A percentile compares a stretch with the other conserved stretches of the same genome.
phyloP scores from a whole-genome alignment of 2,797 vertebrate species.

The Acrossocheilus fasciatus region DNA sequence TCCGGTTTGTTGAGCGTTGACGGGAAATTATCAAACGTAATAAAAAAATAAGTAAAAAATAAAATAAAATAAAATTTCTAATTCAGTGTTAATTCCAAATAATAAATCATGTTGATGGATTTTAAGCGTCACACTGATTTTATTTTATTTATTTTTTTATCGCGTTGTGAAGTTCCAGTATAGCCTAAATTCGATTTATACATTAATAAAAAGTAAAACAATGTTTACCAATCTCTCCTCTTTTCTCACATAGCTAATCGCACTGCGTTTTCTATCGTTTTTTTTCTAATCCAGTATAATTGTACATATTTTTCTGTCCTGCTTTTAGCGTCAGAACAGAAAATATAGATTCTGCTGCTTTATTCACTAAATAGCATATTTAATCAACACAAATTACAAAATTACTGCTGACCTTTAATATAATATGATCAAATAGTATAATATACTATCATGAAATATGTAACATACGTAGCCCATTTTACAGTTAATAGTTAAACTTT shows the following conservation, averaged over 20 bases:
- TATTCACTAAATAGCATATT: too few relatives aligned
- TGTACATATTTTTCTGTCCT: neutral
- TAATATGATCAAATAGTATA: neutral
- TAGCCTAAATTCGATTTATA: neutral
- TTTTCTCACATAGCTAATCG: neutral
- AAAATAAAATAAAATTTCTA: too few relatives aligned
- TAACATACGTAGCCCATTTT: too few relatives aligned
- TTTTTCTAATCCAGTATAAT: neutral
- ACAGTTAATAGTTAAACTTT: neutral
- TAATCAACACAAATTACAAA: neutral
- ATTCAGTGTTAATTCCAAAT: neutral
- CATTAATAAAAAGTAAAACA: neutral
- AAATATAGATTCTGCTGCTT: neutral
- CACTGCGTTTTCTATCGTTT: neutral
- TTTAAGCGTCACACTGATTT: neutral
- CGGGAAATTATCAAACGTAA: neutral
- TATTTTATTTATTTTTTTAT: neutral
- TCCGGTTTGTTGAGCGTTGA: neutral
- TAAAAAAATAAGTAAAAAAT: neutral
- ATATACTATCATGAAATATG: neutral
- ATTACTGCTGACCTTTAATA: neutral
- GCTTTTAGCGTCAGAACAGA: neutral
- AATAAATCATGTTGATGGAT: neutral
- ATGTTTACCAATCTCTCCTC: too few relatives aligned
- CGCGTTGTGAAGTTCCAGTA: neutral